Conservation (phyloP, 2,888 invertebrate species). For the Argyresthia goedartella region DNA sequence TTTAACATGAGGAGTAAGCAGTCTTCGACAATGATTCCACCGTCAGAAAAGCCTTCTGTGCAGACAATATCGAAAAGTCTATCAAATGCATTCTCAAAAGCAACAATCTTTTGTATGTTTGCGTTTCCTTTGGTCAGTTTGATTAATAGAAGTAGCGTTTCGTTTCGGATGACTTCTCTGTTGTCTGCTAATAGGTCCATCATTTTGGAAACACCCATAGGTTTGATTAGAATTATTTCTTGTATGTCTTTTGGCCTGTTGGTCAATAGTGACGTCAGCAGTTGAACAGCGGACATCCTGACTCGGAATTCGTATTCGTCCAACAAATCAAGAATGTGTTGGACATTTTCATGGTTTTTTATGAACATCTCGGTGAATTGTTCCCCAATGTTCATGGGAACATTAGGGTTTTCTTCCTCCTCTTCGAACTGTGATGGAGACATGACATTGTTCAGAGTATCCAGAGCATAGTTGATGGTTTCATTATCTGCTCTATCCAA, state of each 20-base stretch:
- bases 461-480: conserved; percentile 91
- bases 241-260: conserved; percentile 91
- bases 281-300: conserved; percentile 88
- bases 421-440: conserved; percentile 85
- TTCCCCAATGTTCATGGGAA: conserved; percentile 83
- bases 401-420: conserved; percentile 77
- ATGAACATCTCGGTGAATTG: conserved; percentile 98
- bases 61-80: conserved; percentile 92
- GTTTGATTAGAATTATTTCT: conserved; percentile 88
- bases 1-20: conserved; percentile 94
- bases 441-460: conserved; percentile 93
- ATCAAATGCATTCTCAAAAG: conserved; percentile 99
- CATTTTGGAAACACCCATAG: conserved; percentile 97
- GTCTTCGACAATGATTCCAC: conserved; percentile 98
- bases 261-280: conserved; percentile 88
- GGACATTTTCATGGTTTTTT: conserved; percentile 88
- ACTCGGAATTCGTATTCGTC: conserved; percentile 97
- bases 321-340: conserved; percentile 83
- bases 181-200: conserved; percentile 96
- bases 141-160: conserved; percentile 90
- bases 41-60: conserved; percentile 93
- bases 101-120: conserved; percentile 98
- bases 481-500: conserved; percentile 92
- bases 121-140: conserved; percentile 94
- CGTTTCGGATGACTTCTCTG: conserved; percentile 95